Percentiles rank a stretch among this genome's conserved stretches.
These are phyloP conservation scores for Bombylius discolor DNA, from an alignment of 2,888 invertebrate species.

Conservation along the genomic window DNA sequence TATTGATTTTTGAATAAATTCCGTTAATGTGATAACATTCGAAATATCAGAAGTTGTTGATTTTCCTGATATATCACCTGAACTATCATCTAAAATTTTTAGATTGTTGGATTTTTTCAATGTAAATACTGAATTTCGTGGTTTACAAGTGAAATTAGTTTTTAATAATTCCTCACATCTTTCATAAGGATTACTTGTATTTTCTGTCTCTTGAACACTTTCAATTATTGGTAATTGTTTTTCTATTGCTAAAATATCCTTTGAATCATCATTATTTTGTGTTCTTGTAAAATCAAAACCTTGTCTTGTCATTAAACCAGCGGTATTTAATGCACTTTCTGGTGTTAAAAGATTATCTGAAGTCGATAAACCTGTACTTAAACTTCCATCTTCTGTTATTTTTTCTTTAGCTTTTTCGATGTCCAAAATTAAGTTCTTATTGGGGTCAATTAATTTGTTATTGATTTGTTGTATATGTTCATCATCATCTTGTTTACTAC, in stretches of 20 bases:
- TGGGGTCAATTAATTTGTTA: slow-evolving; percentile 2
- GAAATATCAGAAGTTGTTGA: slow-evolving; percentile 18
- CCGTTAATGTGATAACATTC: slow-evolving; percentile 35
- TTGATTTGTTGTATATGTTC: slow-evolving; percentile 9
- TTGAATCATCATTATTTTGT: slow-evolving; percentile 2
- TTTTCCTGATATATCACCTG: slow-evolving; percentile 11
- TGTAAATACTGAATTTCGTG: slow-evolving; percentile 19
- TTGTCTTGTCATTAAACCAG: slow-evolving; percentile 21
- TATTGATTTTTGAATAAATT: slow-evolving; percentile 53
- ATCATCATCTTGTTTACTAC: slow-evolving; percentile 8
- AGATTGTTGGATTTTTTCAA: slow-evolving; percentile 13
- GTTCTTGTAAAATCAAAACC: slow-evolving; percentile 19
- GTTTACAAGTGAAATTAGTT: slow-evolving; percentile 22
- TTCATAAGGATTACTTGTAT: slow-evolving; percentile 16
- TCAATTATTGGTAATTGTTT: neutral
- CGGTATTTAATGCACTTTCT: slow-evolving; percentile 23
- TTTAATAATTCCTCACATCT: slow-evolving; percentile 21
- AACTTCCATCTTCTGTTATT: slow-evolving; percentile 11
- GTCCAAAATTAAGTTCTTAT: neutral
- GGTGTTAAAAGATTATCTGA: slow-evolving; percentile 12
- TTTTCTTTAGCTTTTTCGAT: neutral
- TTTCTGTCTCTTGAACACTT: neutral
- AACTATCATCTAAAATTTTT: too few relatives aligned
- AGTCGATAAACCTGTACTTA: slow-evolving; percentile 1
- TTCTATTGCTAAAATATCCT: neutral